Evolutionary conservation across 1,140 invertebrate species (phyloP).

Genomic region (Drosophila fuyamai): DNA sequence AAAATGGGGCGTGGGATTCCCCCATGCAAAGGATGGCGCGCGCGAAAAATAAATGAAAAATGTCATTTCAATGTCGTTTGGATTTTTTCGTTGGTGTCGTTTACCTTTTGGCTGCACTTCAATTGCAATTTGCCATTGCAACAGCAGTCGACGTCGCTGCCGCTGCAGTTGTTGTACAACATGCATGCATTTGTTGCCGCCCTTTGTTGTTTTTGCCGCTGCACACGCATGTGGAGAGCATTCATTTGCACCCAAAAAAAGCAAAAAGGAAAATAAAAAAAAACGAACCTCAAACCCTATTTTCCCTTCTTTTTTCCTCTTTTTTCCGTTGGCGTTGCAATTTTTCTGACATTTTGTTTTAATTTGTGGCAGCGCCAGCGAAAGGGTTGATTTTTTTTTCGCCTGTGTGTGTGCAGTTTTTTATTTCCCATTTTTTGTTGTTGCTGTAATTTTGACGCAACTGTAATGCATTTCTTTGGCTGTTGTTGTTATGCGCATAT

Average conservation of each 20-base stretch:
- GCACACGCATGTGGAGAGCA: conserved; percentile 74
- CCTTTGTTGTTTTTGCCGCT: conserved; percentile 44
- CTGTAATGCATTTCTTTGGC: conserved; percentile 56
- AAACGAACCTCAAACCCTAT: conserved; percentile 39
- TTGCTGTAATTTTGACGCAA: conserved; percentile 73
- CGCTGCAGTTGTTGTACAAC: conserved; percentile 52
- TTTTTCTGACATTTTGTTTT: conserved; percentile 83
- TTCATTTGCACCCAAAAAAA: conserved; percentile 70
- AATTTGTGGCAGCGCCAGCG: conserved; percentile 73
- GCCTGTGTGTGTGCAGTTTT: conserved; percentile 26
- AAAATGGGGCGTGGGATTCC: conserved; percentile 4
- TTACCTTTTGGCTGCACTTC: conserved; percentile 82
- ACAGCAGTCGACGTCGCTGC: conserved; percentile 35
- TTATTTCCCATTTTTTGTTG: conserved; percentile 36
- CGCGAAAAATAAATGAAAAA: conserved; percentile 75
- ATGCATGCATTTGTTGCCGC: conserved; percentile 43
- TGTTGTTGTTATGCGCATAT: conserved; percentile 70
- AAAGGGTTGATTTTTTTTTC: conserved; percentile 76
- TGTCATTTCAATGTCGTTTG: conserved; percentile 82
- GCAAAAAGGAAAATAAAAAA: conserved; percentile 22
- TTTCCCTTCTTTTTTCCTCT: conserved; percentile 37
- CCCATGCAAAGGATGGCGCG: conserved; percentile 14
- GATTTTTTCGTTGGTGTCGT: conserved; percentile 78
- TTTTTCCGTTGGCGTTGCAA: conserved; percentile 62
- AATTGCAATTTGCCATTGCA: conserved; percentile 78